Conservation (phyloP, 2,888 invertebrate genomes). For the Geophilus truncorum region DNA sequence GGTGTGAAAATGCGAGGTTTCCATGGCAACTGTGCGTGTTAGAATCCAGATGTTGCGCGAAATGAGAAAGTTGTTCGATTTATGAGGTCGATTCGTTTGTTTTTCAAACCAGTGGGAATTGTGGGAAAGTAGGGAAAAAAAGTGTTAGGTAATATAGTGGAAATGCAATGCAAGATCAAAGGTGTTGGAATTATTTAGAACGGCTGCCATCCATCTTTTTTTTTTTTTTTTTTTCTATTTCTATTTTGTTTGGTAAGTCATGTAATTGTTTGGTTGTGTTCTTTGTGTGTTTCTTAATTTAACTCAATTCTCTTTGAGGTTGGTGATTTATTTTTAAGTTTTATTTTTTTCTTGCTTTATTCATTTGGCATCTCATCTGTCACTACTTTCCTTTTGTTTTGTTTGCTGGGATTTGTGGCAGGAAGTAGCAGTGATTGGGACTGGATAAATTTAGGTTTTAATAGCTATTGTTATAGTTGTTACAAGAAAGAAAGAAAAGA, state of each 20-base stretch:
- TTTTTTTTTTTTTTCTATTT: neutral
- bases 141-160: neutral
- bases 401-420: neutral
- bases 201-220: neutral
- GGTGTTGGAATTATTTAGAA: neutral
- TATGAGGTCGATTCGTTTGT: neutral
- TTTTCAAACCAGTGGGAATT: neutral
- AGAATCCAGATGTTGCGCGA: slow-evolving; percentile 7
- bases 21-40: neutral
- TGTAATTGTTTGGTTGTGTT: neutral
- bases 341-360: neutral
- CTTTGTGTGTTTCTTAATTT: slow-evolving; percentile 2
- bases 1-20: neutral
- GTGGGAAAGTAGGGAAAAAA: no score
- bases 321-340: neutral
- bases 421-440: neutral
- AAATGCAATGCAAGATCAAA: neutral
- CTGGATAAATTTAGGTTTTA: neutral
- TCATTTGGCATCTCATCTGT: neutral
- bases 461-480: no score
- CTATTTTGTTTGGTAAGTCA: no score
- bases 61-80: neutral
- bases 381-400: neutral
- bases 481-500: no score
- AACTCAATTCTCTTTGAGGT: slow-evolving; percentile 18